phyloP scores from a whole-genome alignment of 2,888 invertebrate genomes.

The Masnerella sp. region DNA sequence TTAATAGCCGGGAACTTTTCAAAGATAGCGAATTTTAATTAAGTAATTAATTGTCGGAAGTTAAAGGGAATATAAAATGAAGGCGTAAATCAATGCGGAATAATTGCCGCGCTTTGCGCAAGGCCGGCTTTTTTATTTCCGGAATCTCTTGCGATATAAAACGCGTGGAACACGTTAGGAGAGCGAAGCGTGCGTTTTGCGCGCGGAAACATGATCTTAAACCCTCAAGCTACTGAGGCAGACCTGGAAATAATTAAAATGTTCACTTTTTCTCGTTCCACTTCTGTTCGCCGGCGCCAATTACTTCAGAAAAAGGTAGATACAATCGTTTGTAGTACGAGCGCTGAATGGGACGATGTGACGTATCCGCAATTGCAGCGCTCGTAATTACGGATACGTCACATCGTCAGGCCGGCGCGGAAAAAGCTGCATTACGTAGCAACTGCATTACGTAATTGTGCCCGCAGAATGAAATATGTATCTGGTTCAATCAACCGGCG shows the following conservation, averaged over 20 bases:
- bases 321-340: constrained; percentile 56
- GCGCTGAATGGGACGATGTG: constrained; percentile 50
- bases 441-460: constrained; percentile 57
- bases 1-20: constrained; percentile 41
- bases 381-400: constrained; percentile 59
- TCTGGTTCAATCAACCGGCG: constrained; percentile 44
- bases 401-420: constrained; percentile 40
- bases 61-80: constrained; percentile 43
- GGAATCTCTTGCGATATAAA: no score
- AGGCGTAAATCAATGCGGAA: constrained; percentile 47
- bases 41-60: constrained; percentile 51
- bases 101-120: constrained; percentile 31
- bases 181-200: constrained; percentile 25
- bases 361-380: constrained; percentile 52
- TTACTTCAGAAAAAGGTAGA: constrained; percentile 56
- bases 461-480: constrained; percentile 42
- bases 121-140: constrained; percentile 20
- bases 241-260: constrained; percentile 55
- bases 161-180: constrained; percentile 17
- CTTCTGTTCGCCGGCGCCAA: constrained; percentile 50
- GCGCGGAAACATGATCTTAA: constrained; percentile 36
- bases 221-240: constrained; percentile 38
- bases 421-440: constrained; percentile 53
- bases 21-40: constrained; percentile 48
- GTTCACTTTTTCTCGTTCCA: constrained; percentile 47